Evolutionary conservation across 2,888 invertebrate genomes (phyloP), one percentile per base, ranked within the genome.

Genomic region (Limnephilus auricula): DNA sequence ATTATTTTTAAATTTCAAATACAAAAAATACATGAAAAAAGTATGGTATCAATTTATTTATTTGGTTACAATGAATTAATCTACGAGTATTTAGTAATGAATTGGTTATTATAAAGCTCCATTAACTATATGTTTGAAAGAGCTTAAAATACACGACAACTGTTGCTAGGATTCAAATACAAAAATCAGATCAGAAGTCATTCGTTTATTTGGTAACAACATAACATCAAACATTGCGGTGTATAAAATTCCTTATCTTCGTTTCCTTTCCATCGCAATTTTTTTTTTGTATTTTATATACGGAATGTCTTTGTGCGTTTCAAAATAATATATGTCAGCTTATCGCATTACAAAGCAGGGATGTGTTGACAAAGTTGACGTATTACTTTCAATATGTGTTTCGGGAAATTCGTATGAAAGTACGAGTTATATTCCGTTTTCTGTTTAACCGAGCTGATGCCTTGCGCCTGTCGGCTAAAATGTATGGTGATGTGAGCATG

Each of bases 331-430:
- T 82, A 79, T 25, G 89, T 79, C 82, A 89, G n/a, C 79, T 89
- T 82, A 89, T 89, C 89, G 89, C 82, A 89, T 89, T 89, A 89
- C 89, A 89, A 89, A 89, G 82, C 80, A 82, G 82, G 31, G 50
- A 89, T 89, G 82, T 89, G 89, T 89, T 89, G 89, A 89, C 89
- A 82, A 82, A 89, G 50, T 82, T 82, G 89, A 89, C 79, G 89
- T 89, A 89, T 89, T 82, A 89, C 82, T 89, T 89, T 82, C 89
- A 79, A 79, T 82, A 82, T 89, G 82, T 82, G 80, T 86, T 30
- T 31, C 82, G 25, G 45, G 89, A 31, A 79, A 89, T 89, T 82
- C 89, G 82, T 31, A 45, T 12, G 82, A 50, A 82, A 82, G 45
- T 40, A 82, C 31, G 82, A 82, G n/a, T 79, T 89, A 45, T 79